A percentile compares a stretch with the other conserved stretches of the same genome.
Evolutionary conservation across 2,113 vertebrate genomes (phyloP).

Genomic region (Ceyx margarethae): DNA sequence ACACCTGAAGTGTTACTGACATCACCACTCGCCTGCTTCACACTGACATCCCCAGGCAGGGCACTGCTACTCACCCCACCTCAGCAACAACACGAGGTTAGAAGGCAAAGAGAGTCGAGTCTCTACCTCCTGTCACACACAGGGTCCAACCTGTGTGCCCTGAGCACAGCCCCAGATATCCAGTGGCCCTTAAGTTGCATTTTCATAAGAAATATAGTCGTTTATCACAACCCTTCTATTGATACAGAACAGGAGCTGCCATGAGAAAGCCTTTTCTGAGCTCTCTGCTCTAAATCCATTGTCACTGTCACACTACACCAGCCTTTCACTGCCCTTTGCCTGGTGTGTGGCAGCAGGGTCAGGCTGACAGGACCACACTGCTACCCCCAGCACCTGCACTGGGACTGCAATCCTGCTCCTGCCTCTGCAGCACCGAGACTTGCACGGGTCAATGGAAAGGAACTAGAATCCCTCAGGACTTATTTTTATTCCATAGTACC

Average conservation of each 20-base stretch:
- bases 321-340: neutral
- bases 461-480: neutral
- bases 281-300: neutral
- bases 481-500: neutral
- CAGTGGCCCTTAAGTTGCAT: neutral
- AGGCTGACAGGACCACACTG: neutral
- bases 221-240: neutral
- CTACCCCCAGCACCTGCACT: neutral
- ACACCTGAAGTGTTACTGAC: neutral
- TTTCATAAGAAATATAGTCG: neutral
- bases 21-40: neutral
- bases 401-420: neutral
- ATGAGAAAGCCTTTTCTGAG: neutral
- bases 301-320: neutral
- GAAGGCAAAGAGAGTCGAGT: neutral
- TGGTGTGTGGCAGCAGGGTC: neutral
- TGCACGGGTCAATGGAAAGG: neutral
- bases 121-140: neutral
- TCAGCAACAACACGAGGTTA: neutral
- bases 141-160: neutral
- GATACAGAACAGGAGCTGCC: neutral
- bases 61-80: accelerated
- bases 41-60: neutral
- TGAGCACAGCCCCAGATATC: neutral
- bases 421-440: neutral